phyloP scores from a whole-genome alignment of 2,113 vertebrate species.

The Urocolius indicus region DNA sequence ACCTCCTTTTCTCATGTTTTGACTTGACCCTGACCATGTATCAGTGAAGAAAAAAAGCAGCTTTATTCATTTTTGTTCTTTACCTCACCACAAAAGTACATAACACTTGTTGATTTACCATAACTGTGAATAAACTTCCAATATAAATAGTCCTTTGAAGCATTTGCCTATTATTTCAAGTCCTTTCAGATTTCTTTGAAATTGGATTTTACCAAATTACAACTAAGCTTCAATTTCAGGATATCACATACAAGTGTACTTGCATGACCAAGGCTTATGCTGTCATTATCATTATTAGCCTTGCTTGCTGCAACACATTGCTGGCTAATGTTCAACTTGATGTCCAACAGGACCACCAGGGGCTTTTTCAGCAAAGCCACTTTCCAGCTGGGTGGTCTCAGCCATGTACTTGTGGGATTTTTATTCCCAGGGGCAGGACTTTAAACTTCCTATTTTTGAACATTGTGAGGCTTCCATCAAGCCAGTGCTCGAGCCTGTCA shows the following conservation, averaged over 20 bases:
- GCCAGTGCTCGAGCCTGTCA: accelerated
- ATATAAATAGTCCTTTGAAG: not conserved
- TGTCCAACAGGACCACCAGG: not conserved
- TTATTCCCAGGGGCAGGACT: not conserved
- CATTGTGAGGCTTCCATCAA: not conserved
- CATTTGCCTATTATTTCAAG: not conserved
- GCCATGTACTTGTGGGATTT: not conserved
- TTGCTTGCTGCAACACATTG: not conserved
- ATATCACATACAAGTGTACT: not conserved
- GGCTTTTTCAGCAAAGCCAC: not conserved
- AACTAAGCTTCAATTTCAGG: not conserved
- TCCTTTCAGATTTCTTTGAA: not conserved
- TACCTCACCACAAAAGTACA: not conserved
- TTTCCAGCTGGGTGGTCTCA: not conserved
- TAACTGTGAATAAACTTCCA: not conserved
- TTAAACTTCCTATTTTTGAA: not conserved
- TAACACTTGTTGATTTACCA: not conserved
- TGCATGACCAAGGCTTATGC: not conserved
- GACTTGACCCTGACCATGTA: not conserved
- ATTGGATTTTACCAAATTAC: not conserved
- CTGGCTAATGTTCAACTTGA: not conserved
- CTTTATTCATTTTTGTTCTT: not conserved
- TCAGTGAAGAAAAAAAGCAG: not conserved
- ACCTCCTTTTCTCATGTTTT: not conserved
- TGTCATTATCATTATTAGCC: not conserved